phyloP scores from a whole-genome alignment of 2,797 vertebrate species.

The Syngnathus rostellatus region DNA sequence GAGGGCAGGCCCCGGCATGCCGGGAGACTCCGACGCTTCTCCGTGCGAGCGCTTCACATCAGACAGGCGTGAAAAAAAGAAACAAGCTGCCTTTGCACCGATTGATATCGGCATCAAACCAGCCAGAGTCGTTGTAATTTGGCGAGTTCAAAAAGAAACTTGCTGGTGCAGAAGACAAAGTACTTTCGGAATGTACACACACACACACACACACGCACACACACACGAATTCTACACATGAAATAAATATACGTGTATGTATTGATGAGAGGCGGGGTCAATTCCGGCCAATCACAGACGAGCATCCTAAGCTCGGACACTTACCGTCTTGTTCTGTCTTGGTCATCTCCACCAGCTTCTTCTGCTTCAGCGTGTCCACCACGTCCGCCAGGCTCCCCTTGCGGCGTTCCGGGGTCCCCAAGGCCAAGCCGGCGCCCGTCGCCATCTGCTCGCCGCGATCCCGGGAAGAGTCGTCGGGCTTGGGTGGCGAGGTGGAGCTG shows the following conservation, averaged over 20 bases:
- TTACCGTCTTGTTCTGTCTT: conserved; percentile 91
- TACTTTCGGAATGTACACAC: neutral
- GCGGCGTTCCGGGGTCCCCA: conserved; percentile 89
- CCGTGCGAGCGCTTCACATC: conserved; percentile 35
- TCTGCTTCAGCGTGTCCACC: conserved; percentile 95
- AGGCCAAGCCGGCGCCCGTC: conserved; percentile 77
- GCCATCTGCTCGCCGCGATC: conserved; percentile 76
- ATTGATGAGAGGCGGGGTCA: neutral
- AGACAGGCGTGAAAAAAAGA: conserved; percentile 17
- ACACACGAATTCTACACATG: neutral
- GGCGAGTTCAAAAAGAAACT: conserved; percentile 43
- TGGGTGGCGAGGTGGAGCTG: conserved; percentile 91
- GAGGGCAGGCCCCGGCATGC: conserved; percentile 49
- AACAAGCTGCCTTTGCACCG: conserved; percentile 52
- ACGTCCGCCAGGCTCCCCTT: conserved; percentile 94
- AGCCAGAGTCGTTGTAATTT: conserved; percentile 46
- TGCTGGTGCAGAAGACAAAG: conserved; percentile 21
- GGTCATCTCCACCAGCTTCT: conserved; percentile 94
- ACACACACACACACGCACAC: neutral
- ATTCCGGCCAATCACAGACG: neutral
- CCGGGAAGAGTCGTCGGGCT: conserved; percentile 83
- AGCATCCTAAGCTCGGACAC: conserved; percentile 16
- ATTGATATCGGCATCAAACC: conserved; percentile 55
- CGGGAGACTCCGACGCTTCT: conserved; percentile 27
- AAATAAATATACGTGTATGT: neutral